Evolutionary conservation across 2,888 invertebrate species (phyloP).

Genomic region (Malthinus seriepunctatus): DNA sequence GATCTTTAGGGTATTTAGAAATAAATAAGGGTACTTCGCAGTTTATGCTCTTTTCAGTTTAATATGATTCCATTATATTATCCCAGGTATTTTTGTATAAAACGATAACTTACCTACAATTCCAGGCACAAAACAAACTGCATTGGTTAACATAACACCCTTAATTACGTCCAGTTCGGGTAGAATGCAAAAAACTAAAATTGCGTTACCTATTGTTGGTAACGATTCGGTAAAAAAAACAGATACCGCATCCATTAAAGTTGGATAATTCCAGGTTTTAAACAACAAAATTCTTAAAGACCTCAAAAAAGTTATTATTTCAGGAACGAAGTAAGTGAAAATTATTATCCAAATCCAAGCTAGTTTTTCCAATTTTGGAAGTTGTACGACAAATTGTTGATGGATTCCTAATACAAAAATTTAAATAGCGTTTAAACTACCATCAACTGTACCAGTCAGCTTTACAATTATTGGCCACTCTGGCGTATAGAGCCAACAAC

Average conservation of each 20-base stretch:
- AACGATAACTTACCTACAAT: conserved; percentile 62
- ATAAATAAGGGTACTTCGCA: too few species aligned
- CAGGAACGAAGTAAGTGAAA: conserved; percentile 76
- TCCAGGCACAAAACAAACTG: conserved; percentile 77
- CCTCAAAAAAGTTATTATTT: conserved; percentile 72
- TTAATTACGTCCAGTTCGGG: conserved; percentile 82
- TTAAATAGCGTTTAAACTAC: neutral
- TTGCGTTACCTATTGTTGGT: conserved; percentile 75
- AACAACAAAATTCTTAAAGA: conserved; percentile 73
- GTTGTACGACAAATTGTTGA: conserved; percentile 63
- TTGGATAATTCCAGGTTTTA: conserved; percentile 67
- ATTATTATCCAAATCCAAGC: conserved; percentile 82
- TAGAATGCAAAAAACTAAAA: conserved; percentile 75
- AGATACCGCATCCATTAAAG: conserved; percentile 58
- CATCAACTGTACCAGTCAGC: too few species aligned
- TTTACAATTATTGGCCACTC: too few species aligned
- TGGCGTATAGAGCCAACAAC: too few species aligned
- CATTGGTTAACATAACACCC: conserved; percentile 83
- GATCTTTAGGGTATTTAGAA: too few species aligned
- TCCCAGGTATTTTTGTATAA: too few species aligned
- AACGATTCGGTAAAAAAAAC: conserved; percentile 75
- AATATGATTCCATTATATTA: too few species aligned
- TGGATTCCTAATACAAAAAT: conserved; percentile 58
- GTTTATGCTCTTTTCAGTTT: too few species aligned
- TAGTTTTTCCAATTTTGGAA: conserved; percentile 67